Percentiles rank a stretch among this genome's conserved stretches.
phyloP scores from a whole-genome alignment of 2,888 invertebrate species.

The Heliconius ethilla region DNA sequence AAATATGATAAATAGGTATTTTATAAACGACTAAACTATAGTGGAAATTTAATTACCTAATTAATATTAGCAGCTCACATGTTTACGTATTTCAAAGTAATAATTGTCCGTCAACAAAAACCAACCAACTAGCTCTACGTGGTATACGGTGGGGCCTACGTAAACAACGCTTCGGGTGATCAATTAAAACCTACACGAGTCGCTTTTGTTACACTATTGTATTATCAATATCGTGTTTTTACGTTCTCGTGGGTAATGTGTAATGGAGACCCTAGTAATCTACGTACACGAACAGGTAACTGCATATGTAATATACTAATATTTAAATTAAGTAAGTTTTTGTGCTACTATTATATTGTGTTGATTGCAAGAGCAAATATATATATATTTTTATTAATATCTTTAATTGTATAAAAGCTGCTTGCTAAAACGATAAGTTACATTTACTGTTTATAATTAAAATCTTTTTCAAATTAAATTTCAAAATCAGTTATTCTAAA shows the following conservation, averaged over 20 bases:
- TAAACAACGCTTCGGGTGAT: conserved; percentile 27
- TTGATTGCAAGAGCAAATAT: neutral
- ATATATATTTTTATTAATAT: neutral
- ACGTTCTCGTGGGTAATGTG: conserved; percentile 26
- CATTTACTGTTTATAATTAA: neutral
- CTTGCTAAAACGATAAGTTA: neutral
- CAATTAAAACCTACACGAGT: conserved; percentile 30
- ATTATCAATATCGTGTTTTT: conserved; percentile 23
- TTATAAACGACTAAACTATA: too few relatives aligned
- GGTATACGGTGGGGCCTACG: neutral
- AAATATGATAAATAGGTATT: neutral
- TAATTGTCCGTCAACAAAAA: conserved; percentile 6
- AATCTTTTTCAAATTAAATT: neutral
- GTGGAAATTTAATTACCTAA: too few relatives aligned
- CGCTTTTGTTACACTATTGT: conserved; percentile 25
- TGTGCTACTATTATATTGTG: neutral
- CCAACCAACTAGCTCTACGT: neutral
- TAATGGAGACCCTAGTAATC: conserved; percentile 25
- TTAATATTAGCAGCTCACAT: neutral
- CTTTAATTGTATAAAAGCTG: conserved; percentile 1
- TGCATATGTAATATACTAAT: neutral
- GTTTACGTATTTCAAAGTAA: conserved; percentile 5
- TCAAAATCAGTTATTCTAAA: neutral
- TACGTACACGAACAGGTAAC: neutral
- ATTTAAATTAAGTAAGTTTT: neutral